Base-by-base conservation (phyloP, 2,113 vertebrate species). In the Romanogobio albipinnatus region DNA sequence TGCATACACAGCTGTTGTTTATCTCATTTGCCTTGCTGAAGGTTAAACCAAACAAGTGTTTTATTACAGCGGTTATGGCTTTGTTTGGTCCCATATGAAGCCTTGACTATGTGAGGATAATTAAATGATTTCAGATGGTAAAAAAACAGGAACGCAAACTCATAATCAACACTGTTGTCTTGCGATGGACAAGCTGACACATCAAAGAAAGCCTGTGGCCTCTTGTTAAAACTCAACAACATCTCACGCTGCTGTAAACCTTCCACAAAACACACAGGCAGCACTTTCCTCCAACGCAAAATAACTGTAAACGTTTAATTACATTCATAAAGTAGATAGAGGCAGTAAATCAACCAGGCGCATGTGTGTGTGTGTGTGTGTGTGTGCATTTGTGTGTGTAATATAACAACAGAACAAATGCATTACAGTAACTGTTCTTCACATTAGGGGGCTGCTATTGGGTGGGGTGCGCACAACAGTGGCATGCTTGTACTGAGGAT, bases 231-330 rank as follows among this genome's bases (percentile, higher is more conserved):
- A 92, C 76, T 87, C 92, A 92, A 92, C 89, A 88, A 92, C 92
- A 92, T 92, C 88, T 91, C 91, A 91, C 85, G 87, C 91, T 19
- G 47, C 85, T 86, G 85, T 88, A 84, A 81, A 87, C 76, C 87
- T 71, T 90, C 85, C 86, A 87, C 85, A 83, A 88, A 92, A 90
- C 86, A 89, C 91, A 89, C 90, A 91, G 89, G 91, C 91, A 91
- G 91, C 91, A 92, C 90, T 94, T 94, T 93, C 76, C 87, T 84
- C 83, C 84, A 68, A 87, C 86, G 86, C 90, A 88, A 88, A 91
- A 92, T 84, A 90, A 92, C 78, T 88, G 89, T 93, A 93, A 93
- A 93, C 86, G 89, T 91, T 92, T 93, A 94, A 94, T 94, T 94
- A 92, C 86, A 89, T 91, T 91, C 92, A 93, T 94, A 93, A 94